Base-by-base conservation (phyloP, 1,140 invertebrate genomes). In the Eurosta solidaginis region DNA sequence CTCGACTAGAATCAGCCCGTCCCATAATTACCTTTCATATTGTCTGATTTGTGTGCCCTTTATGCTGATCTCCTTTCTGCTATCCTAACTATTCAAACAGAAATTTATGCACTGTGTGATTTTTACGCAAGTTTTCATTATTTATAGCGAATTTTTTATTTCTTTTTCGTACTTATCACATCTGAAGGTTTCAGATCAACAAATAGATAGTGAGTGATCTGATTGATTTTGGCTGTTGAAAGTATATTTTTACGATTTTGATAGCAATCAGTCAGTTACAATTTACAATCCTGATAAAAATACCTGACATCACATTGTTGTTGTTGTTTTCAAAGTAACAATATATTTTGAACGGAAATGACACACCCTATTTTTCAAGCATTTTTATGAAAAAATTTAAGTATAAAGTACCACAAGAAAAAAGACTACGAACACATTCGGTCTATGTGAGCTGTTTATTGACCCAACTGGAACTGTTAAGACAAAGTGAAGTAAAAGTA, bases 31-130 rank as follows among this genome's bases (percentile, higher is more conserved):
- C 59, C 59, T 44, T 36, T 74, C 20, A 52, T 52, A 25, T 52
- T 76, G 49, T 20, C 36, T 44, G 5, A 33, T 20, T 20, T n/a
- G 33, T 17, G 20, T 45, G 36, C 2, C 22, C 27, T 29, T 22
- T 42, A 14, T 52, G 50, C n/a, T 40, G 47, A 10, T 22, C 10
- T 36, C 52, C 3, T 9, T 76, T 2, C 49, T 76, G 76, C 74
- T 83, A 81, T 85, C 81, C 83, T 82, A 81, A 40, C 54, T 54
- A 50, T 49, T 74, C 76, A 78, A 80, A 80, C 77, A 78, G 81
- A 81, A 83, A 79, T 78, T 81, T 78, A 81, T 81, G 80, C 81
- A 86, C 85, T 86, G 81, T 29, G 81, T 78, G 68, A n/a, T 14
- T 25, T 50, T n/a, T 59, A 49, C 1, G 45, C 45, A 29, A 33